These are phyloP conservation scores for Ginglymostoma cirratum DNA, from an alignment of 2,113 vertebrate species.

Conservation along the genomic window DNA sequence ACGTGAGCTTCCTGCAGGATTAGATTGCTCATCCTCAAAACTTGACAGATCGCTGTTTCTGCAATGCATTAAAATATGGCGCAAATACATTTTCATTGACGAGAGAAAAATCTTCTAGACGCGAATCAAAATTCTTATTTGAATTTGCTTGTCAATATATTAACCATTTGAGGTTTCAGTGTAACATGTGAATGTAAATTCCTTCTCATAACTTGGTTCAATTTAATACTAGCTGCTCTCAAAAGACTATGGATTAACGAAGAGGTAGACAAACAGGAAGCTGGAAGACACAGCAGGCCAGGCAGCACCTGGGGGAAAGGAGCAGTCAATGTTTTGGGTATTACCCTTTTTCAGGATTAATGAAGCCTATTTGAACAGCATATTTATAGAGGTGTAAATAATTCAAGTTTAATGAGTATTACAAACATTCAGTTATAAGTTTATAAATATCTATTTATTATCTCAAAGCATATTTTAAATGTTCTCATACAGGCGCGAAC, in stretches of 20 bases:
- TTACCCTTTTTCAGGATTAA: background rate
- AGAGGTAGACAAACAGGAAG: background rate
- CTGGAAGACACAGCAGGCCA: too few species aligned
- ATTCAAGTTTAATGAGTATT: background rate
- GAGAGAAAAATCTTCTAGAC: background rate
- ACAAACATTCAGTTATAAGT: background rate
- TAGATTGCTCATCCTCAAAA: background rate
- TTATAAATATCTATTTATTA: background rate
- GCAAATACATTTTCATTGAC: background rate
- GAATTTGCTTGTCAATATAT: background rate
- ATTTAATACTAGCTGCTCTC: background rate
- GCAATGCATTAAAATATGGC: background rate
- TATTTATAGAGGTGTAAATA: background rate
- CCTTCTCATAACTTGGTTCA: background rate
- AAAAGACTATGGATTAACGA: background rate
- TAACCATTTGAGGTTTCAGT: background rate
- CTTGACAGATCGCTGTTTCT: slow-evolving; percentile 25
- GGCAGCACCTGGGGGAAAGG: too few species aligned
- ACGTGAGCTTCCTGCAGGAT: background rate
- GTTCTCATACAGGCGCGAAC: background rate
- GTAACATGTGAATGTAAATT: background rate
- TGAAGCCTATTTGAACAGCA: background rate
- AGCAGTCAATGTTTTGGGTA: too few species aligned
- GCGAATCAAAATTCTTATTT: background rate
- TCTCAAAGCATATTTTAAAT: background rate